Base-by-base conservation (phyloP, 2,113 vertebrate genomes). In the Neogale vison region DNA sequence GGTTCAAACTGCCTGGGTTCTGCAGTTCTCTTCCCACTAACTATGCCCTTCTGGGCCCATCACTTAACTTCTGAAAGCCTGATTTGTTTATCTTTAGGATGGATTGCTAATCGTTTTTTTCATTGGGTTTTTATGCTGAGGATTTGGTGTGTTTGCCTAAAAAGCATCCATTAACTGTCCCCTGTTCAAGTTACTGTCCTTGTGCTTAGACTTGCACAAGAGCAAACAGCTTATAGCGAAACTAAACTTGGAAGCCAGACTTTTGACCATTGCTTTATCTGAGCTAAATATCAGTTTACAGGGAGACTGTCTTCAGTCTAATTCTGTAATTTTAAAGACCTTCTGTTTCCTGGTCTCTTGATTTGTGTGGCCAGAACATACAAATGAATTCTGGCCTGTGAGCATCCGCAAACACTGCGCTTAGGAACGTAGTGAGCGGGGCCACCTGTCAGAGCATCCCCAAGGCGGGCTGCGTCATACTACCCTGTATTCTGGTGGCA, bases 401-500 rank as follows among this genome's bases (percentile, higher is more conserved):
- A 24, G 17, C 69, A 4, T 52, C 83, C 59, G 67, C 23, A 9
- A 3, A 14, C 21, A 42, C 14, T 6, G 59, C 11, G 31, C 7
- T 2, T 15, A 26, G 10, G 50, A 39, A 24, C 6, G 3, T 2
- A 7, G 34, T 10, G 3, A 13, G 10, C 2, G 0, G 3, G 29
- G 29, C 45, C 67, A 0, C 74, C 61, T 34, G 29, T 57, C 15
- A 0, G 63, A 69, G 81, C 24, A 8, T 17, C 59, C 12, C 36
- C 59, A 20, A 5, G 3, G 0, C 3, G 6, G 21, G 12, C 80
- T 67, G 71, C n/a, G 5, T 31, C 34, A 0, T 21, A 0, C 80
- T 31, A 18, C 31, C 52, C 26, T 29, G 2, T 20, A 24, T 24
- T 34, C 39, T 14, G 4, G 1, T 0, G 36, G 36, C 69, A n/a